phyloP scores from a whole-genome alignment of 2,113 vertebrate genomes.

The Pangasianodon hypophthalmus region DNA sequence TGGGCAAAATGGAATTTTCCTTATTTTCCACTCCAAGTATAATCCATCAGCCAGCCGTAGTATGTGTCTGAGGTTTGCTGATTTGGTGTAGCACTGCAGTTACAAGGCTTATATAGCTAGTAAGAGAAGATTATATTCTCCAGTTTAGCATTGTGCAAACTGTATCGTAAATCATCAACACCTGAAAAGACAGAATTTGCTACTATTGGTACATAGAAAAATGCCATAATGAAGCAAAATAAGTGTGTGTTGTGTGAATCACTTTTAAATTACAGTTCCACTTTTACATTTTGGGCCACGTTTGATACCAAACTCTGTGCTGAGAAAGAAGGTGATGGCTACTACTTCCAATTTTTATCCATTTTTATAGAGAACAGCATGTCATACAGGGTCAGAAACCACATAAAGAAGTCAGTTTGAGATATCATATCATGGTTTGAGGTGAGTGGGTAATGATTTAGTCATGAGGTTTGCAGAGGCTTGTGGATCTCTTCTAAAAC shows the following conservation, averaged over 20 bases:
- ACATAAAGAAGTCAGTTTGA: slow-evolving; percentile 6
- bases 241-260: background rate
- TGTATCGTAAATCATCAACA: slow-evolving; percentile 1
- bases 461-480: background rate
- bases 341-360: background rate
- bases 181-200: background rate
- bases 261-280: background rate
- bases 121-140: slow-evolving; percentile 9
- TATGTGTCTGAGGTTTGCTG: background rate
- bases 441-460: slow-evolving; percentile 20
- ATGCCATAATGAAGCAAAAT: background rate
- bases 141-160: background rate
- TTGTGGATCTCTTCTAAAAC: background rate
- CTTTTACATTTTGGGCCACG: background rate
- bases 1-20: background rate
- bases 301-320: background rate
- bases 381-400: background rate
- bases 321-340: background rate
- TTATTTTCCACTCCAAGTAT: background rate
- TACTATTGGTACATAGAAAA: background rate
- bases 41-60: slow-evolving; percentile 10
- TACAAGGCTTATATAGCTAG: background rate
- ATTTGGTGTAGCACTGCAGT: background rate
- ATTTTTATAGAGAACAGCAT: background rate
- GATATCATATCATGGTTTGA: background rate